Evolutionary conservation across 2,113 vertebrate species (phyloP).

Genomic region (Pycnonotus jocosus): DNA sequence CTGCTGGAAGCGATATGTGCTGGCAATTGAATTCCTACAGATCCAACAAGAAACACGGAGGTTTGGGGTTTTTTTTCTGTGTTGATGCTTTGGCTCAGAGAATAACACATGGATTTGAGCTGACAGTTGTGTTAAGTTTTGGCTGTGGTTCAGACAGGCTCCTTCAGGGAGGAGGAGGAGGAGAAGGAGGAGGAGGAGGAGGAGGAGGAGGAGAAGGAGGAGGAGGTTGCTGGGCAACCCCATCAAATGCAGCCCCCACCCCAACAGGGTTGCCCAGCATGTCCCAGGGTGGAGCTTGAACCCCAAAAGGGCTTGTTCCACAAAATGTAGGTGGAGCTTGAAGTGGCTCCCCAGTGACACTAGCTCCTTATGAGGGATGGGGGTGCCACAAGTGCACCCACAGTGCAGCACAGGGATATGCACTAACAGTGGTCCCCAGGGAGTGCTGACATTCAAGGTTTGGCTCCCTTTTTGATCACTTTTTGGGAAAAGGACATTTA

Average conservation of each 20-base stretch:
- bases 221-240: not conserved
- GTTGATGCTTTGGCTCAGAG: not conserved
- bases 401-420: not conserved
- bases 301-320: fast-evolving
- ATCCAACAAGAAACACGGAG: not conserved
- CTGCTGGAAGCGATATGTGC: not conserved
- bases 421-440: fast-evolving
- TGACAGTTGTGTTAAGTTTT: not conserved
- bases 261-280: not conserved
- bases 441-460: not conserved
- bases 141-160: not conserved
- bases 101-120: not conserved
- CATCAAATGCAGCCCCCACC: not conserved
- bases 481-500: not conserved
- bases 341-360: not conserved
- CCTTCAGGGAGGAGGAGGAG: not conserved
- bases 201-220: not conserved
- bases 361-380: fast-evolving
- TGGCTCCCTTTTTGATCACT: not conserved
- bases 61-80: not conserved
- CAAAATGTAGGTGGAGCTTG: not conserved
- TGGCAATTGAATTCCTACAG: not conserved
- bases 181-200: not conserved
- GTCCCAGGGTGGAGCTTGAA: fast-evolving
- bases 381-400: not conserved